A percentile compares a stretch with the other conserved stretches of the same genome.
Evolutionary conservation across 2,888 invertebrate species (phyloP).

Genomic region (Pedicia rivosa): DNA sequence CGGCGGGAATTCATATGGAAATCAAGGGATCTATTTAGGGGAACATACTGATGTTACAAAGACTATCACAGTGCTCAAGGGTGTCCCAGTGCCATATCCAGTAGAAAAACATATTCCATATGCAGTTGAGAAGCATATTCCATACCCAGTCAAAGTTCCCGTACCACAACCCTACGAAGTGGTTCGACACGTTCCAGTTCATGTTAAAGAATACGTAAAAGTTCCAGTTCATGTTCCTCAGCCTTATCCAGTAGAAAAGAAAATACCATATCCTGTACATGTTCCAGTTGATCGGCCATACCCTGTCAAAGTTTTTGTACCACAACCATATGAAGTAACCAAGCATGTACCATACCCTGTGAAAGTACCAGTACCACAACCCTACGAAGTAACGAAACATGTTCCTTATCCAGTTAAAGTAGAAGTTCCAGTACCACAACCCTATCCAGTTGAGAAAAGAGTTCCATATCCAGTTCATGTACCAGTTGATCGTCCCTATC

Average conservation of each 20-base stretch:
- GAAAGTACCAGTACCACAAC: constrained; percentile 44
- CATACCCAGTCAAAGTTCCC: constrained; percentile 37
- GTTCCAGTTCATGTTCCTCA: constrained; percentile 42
- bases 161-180: constrained; percentile 26
- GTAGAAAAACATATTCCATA: constrained; percentile 45
- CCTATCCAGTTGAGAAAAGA: constrained; percentile 38
- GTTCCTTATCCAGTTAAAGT: constrained; percentile 50
- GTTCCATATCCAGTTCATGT: constrained; percentile 46
- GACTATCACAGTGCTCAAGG: constrained; percentile 56
- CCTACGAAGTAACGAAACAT: constrained; percentile 49
- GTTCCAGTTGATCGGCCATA: constrained; percentile 43
- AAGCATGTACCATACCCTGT: constrained; percentile 38
- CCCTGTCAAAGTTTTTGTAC: constrained; percentile 50
- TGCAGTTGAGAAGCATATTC: constrained; percentile 46
- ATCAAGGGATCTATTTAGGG: constrained; percentile 21
- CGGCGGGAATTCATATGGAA: too few relatives aligned
- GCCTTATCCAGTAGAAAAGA: constrained; percentile 43
- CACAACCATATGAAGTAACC: constrained; percentile 50
- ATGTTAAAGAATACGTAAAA: constrained; percentile 39
- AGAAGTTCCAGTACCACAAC: constrained; percentile 44
- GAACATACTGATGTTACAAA: constrained; percentile 42
- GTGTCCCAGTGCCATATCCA: constrained; percentile 53
- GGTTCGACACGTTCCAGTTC: constrained; percentile 40
- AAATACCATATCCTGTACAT: constrained; percentile 38
- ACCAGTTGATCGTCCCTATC: constrained; percentile 46